A percentile compares a stretch with the other conserved stretches of the same genome.
phyloP scores from a whole-genome alignment of 2,888 invertebrate species.

The Eupithecia inturbata region DNA sequence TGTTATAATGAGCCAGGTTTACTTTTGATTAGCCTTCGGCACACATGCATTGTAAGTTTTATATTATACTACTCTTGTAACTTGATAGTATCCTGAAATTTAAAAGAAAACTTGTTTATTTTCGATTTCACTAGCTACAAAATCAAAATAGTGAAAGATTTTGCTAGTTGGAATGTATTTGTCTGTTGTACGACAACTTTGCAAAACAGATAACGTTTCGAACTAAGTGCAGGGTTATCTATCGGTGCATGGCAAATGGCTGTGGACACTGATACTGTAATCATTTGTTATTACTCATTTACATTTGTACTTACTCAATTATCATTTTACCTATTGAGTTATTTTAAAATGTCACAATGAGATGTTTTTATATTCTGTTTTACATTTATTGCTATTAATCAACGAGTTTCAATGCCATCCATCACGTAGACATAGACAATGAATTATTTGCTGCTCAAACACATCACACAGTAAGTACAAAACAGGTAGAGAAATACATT shows the following conservation, averaged over 20 bases:
- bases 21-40: no score
- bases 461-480: no score
- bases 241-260: slow-evolving; percentile 69
- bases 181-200: slow-evolving; percentile 48
- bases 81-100: no score
- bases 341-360: slow-evolving; percentile 20
- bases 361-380: slow-evolving; percentile 1
- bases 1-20: no score
- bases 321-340: slow-evolving; percentile 22
- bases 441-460: no score
- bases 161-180: slow-evolving; percentile 38
- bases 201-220: slow-evolving; percentile 61
- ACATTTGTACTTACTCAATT: slow-evolving; percentile 34
- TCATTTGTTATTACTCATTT: slow-evolving; percentile 57
- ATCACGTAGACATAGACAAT: no score
- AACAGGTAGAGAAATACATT: no score
- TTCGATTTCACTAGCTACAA: background rate
- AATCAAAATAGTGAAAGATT: background rate
- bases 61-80: no score
- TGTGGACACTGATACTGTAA: slow-evolving; percentile 61
- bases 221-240: slow-evolving; percentile 78
- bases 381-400: background rate
- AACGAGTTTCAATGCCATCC: background rate
- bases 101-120: no score
- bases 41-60: no score